Evolutionary conservation across 2,113 vertebrate species (phyloP), one percentile per base, ranked within the genome.

Genomic region (Calyptommatus sinebrachiatus): DNA sequence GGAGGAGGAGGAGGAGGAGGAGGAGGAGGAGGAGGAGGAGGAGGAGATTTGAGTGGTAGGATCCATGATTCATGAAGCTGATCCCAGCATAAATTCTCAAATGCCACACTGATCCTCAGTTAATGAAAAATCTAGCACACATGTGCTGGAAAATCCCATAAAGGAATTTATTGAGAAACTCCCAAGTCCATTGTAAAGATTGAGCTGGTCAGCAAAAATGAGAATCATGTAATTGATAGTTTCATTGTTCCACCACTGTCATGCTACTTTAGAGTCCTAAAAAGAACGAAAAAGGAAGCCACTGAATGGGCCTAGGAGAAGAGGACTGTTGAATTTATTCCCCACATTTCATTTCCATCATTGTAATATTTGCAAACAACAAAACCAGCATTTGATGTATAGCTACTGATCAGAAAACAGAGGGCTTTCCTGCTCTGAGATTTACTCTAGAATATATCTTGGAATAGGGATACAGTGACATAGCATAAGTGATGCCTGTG

Each of bases 111-210:
- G 53, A 61, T 61, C 50, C 67, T 71, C 67, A 22, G 67, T 78
- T 71, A 61, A 71, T 71, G 77, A 77, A 77, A 77, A 77, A 77
- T 14, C 65, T 68, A 8, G 24, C 53, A 70, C 50, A 18, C 76
- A 70, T 29, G 77, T 70, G 67, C 67, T 61, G 70, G 31, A 57
- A 78, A 60, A 60, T 21, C 77, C 66, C 53, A 70, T 69, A 78
- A 78, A 70, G 77, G 77, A 31, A 70, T 78, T 68, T 61, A 70
- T 41, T 70, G 77, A 70, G 45, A 78, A 16, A 14, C 53, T 70
- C 35, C 35, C 31, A 28, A 60, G 77, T 70, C 50, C 67, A 78
- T 78, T 78, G 41, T 61, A 70, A 28, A 70, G 50, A 78, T 60
- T 70, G 77, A 70, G 31, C 48, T 22, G 67, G 70, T 21, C 67